These are phyloP conservation scores for Ichneumoninae sp. DNA, from an alignment of 2,888 invertebrate genomes.

Conservation along the genomic window DNA sequence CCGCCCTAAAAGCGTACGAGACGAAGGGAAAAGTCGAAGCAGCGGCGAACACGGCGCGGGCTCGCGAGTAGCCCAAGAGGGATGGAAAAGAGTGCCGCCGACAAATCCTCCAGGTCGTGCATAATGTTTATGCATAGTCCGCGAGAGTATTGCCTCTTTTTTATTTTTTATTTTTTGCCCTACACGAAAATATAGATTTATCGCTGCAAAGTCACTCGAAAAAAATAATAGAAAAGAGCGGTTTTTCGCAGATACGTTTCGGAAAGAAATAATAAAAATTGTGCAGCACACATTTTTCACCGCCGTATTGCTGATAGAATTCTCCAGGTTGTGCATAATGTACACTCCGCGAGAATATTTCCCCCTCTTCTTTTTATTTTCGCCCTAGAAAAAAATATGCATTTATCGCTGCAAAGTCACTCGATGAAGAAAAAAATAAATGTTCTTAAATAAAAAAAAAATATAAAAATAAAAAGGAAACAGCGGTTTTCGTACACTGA, in stretches of 20 bases:
- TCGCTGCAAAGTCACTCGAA: constrained; percentile 25
- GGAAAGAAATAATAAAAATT: constrained; percentile 63
- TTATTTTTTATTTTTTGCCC: constrained; percentile 32
- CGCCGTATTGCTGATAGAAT: constrained; percentile 36
- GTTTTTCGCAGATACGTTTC: constrained; percentile 41
- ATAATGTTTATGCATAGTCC: constrained; percentile 66
- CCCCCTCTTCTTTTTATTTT: constrained; percentile 22
- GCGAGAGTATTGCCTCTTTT: constrained; percentile 46
- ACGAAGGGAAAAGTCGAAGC: constrained; percentile 43
- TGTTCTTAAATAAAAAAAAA: neutral
- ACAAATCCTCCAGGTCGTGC: constrained; percentile 65
- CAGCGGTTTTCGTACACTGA: neutral
- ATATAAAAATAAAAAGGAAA: neutral
- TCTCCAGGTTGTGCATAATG: constrained; percentile 64
- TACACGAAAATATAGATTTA: constrained; percentile 61
- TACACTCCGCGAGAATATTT: constrained; percentile 55
- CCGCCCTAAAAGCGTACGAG: constrained; percentile 75
- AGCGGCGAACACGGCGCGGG: constrained; percentile 17
- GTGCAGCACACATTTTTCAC: constrained; percentile 26
- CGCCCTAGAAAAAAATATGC: constrained; percentile 46
- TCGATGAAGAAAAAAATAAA: constrained; percentile 7
- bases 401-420: constrained; percentile 49
- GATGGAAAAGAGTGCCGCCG: constrained; percentile 58
- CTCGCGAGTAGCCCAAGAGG: constrained; percentile 49
- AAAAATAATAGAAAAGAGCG: neutral